A percentile compares a stretch with the other conserved stretches of the same genome.
Evolutionary conservation across 2,797 vertebrate species (phyloP).

Genomic region (Tolypeutes matacus): DNA sequence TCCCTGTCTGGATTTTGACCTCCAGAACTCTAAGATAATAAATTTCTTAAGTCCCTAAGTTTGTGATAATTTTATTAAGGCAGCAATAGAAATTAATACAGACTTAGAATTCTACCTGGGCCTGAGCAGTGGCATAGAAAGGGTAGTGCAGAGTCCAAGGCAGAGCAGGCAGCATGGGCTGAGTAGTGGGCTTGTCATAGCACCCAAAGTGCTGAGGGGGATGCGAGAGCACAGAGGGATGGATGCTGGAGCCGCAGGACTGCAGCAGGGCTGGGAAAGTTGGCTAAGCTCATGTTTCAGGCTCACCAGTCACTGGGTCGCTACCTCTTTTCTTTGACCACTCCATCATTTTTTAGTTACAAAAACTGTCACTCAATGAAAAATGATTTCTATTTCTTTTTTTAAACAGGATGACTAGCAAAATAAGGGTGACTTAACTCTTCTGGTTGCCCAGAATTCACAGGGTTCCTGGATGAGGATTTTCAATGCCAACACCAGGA

Average conservation of each 20-base stretch:
- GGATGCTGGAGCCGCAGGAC: fast-evolving
- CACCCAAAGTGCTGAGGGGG: fast-evolving
- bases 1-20: neutral
- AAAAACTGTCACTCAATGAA: neutral
- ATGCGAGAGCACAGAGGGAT: fast-evolving
- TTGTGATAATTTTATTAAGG: neutral
- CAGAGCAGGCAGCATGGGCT: neutral
- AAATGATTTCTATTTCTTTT: neutral
- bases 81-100: neutral
- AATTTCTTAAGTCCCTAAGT: neutral
- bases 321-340: neutral
- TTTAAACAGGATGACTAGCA: neutral
- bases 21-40: neutral
- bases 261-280: fast-evolving
- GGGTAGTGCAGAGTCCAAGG: neutral
- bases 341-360: neutral
- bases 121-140: no score
- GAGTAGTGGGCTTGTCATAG: neutral
- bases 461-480: neutral
- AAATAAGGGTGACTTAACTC: neutral
- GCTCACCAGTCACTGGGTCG: neutral
- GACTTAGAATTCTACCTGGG: neutral
- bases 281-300: fast-evolving
- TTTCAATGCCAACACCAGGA: neutral
- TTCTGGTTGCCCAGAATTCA: neutral